Evolutionary conservation across 2,888 invertebrate species (phyloP).

Genomic region (Amblyjoppa fuscipennis): DNA sequence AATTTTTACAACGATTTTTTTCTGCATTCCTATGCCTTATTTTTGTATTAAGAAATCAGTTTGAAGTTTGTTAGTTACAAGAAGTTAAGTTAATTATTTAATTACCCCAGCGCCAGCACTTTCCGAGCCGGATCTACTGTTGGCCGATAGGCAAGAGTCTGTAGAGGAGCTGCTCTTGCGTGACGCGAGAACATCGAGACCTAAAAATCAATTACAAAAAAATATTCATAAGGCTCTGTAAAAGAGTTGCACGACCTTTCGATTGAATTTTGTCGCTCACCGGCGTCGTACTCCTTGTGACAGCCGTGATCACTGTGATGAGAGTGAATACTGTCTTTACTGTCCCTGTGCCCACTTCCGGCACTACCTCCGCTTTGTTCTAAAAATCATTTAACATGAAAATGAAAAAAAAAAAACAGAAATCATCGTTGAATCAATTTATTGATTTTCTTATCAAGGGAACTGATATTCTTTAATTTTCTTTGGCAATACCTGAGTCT

Average conservation of each 20-base stretch:
- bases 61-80: not conserved
- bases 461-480: conserved; percentile 34
- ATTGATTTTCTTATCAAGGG: not conserved
- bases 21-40: not conserved
- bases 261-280: conserved; percentile 69
- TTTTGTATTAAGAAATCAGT: not conserved
- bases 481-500: conserved; percentile 78
- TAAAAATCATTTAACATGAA: conserved; percentile 58
- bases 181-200: conserved; percentile 84
- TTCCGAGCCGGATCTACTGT: conserved; percentile 87
- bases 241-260: not conserved
- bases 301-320: conserved; percentile 79
- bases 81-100: not conserved
- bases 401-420: conserved; percentile 11
- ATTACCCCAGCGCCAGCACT: conserved; percentile 85
- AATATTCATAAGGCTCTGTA: not conserved
- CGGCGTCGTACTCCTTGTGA: conserved; percentile 81
- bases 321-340: conserved; percentile 83
- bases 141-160: conserved; percentile 88
- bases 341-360: conserved; percentile 80
- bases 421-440: conserved; percentile 11
- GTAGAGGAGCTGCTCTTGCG: conserved; percentile 88
- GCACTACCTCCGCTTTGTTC: conserved; percentile 82
- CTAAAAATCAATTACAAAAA: conserved; percentile 33
- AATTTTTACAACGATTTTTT: not conserved